Percentiles rank a stretch among this genome's conserved stretches.
These are phyloP conservation scores for Amphimallon solstitiale DNA, from an alignment of 2,888 invertebrate species.

Conservation along the genomic window DNA sequence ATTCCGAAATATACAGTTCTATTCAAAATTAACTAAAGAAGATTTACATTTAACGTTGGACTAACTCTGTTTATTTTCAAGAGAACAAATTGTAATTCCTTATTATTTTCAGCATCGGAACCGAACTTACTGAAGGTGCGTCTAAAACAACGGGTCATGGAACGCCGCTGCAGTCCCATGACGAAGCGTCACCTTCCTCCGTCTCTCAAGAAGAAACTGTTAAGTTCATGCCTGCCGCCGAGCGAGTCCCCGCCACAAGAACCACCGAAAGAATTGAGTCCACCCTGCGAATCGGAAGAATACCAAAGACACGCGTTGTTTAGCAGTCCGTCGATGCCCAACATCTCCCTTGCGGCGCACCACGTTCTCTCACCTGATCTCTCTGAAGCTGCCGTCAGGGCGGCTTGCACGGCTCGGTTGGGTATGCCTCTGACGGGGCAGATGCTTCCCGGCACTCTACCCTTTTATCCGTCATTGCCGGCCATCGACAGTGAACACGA, in stretches of 20 bases:
- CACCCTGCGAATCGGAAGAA: slow-evolving; percentile 71
- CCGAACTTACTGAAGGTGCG: slow-evolving; percentile 95
- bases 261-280: slow-evolving; percentile 68
- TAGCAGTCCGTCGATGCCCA: slow-evolving; percentile 96
- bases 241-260: slow-evolving; percentile 71
- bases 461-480: slow-evolving; percentile 77
- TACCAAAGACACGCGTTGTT: slow-evolving; percentile 78
- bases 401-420: slow-evolving; percentile 73
- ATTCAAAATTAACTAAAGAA: too few relatives aligned
- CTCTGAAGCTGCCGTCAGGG: slow-evolving; percentile 83
- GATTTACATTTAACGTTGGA: too few relatives aligned
- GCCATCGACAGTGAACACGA: slow-evolving; percentile 69
- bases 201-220: slow-evolving; percentile 77
- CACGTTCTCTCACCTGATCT: slow-evolving; percentile 65
- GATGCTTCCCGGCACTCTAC: slow-evolving; percentile 74
- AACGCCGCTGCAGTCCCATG: slow-evolving; percentile 92
- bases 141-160: slow-evolving; percentile 94
- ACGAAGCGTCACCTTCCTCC: slow-evolving; percentile 82
- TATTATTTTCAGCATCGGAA: slow-evolving; percentile 87
- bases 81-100: not conserved
- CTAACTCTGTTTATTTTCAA: too few relatives aligned
- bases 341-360: slow-evolving; percentile 83
- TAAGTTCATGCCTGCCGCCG: slow-evolving; percentile 69
- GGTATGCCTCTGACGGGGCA: slow-evolving; percentile 74
- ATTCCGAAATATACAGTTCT: too few relatives aligned